These are phyloP conservation scores for Pseudorectes ferrugineus DNA, from an alignment of 2,113 vertebrate species.

Conservation along the genomic window DNA sequence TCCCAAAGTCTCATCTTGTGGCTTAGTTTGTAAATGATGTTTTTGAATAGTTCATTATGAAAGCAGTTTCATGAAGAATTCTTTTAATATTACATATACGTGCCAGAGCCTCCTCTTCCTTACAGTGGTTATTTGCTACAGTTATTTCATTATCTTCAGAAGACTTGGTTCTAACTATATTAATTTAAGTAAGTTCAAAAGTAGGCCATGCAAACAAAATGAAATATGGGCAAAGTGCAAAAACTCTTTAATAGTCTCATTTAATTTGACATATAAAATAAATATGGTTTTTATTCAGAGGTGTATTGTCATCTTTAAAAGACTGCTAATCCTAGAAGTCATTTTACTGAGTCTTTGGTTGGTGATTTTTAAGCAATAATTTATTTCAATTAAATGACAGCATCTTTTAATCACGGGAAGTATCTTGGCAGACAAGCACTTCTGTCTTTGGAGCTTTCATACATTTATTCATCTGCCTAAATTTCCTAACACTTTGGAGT, in stretches of 20 bases:
- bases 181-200: constrained; percentile 34
- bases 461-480: constrained; percentile 31
- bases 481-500: constrained; percentile 16
- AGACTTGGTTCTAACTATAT: neutral
- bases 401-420: constrained; percentile 54
- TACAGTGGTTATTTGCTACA: neutral
- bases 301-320: constrained; percentile 2
- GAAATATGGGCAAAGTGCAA: neutral
- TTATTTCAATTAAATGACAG: constrained; percentile 60
- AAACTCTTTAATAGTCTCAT: constrained; percentile 1
- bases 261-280: constrained; percentile 31
- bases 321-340: constrained; percentile 21
- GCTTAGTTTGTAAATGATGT: neutral
- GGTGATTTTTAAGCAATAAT: constrained; percentile 37
- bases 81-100: neutral
- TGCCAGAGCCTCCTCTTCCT: neutral
- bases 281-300: constrained; percentile 26
- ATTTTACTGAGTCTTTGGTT: constrained; percentile 1
- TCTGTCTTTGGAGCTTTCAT: constrained; percentile 28
- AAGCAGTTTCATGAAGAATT: neutral
- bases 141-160: constrained; percentile 21
- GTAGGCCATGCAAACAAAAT: constrained; percentile 3
- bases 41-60: neutral
- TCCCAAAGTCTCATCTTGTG: neutral
- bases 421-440: constrained; percentile 38